Conservation (phyloP, 2,797 vertebrate species). For the Catharus ustulatus region DNA sequence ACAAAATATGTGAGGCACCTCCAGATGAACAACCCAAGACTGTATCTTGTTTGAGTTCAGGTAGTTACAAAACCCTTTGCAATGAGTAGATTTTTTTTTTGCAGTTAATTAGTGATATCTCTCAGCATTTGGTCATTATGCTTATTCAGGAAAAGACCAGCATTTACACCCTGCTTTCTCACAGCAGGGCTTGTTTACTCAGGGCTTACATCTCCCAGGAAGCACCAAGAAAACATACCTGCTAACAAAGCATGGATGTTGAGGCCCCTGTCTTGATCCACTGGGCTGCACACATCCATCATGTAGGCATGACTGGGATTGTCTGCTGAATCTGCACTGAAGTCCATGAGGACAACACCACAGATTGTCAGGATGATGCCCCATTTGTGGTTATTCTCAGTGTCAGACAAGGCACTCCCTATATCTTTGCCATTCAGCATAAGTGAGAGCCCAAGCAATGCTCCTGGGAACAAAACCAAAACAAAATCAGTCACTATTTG, state of each 20-base stretch:
- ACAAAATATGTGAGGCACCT: background rate
- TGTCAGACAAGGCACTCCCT: slow-evolving; percentile 86
- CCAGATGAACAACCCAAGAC: background rate
- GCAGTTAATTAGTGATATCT: background rate
- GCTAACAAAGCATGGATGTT: slow-evolving; percentile 94
- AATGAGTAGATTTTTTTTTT: background rate
- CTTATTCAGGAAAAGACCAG: background rate
- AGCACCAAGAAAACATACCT: slow-evolving; percentile 73
- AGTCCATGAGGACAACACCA: slow-evolving; percentile 97
- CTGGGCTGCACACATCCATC: slow-evolving; percentile 96
- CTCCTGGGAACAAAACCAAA: slow-evolving; percentile 78
- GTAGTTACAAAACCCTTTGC: background rate
- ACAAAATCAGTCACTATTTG: background rate
- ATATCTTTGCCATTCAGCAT: slow-evolving; percentile 94
- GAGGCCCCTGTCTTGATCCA: slow-evolving; percentile 94
- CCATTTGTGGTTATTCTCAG: slow-evolving; percentile 89
- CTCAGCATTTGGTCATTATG: background rate
- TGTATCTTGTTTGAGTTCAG: background rate
- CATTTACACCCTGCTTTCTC: background rate
- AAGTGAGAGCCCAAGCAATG: slow-evolving; percentile 88
- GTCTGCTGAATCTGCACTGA: slow-evolving; percentile 96
- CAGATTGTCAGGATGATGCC: slow-evolving; percentile 93
- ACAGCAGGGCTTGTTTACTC: background rate
- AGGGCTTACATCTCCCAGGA: background rate
- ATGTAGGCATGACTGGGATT: slow-evolving; percentile 98